Evolutionary conservation across 2,113 vertebrate genomes (phyloP), one percentile per base, ranked within the genome.

Genomic region (Pluvialis apricaria): DNA sequence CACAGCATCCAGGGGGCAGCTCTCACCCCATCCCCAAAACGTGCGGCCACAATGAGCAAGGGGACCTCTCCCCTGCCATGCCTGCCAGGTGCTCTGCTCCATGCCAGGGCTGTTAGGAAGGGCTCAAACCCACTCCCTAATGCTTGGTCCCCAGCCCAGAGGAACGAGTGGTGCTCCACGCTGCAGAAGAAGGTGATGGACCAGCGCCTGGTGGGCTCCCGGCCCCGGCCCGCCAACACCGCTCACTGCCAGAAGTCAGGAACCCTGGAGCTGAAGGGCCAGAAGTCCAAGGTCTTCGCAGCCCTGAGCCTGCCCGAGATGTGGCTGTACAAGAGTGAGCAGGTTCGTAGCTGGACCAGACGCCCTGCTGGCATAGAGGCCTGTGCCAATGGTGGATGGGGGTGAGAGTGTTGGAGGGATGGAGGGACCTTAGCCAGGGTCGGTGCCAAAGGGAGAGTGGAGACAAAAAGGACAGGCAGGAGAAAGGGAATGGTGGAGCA

Each of bases 271-370:
- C 97, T 99, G 54, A 99, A 99, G 52, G 99, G 99, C 58, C 99
- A 98, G 82, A 99, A 99, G 88, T 99, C 99, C 95, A 99, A 98
- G 96, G 98, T 99, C 28, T 99, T 99, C 3, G 97, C 98, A 12
- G 98, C 98, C 79, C 98, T 99, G 96, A 98, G 95, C 96, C 98
- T 98, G 2, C 99, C 99, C 5, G 98, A 99, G 97, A 98, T 99
- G 97, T 99, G 99, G 96, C 93, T 99, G n/a, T 98, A 99, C 98
- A 99, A 99, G 98, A 99, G 98, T 2, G 99, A 99, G 57, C 99
- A 99, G 99, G 99, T 99, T 95, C 20, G 97, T 79, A 57, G 36
- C 51, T 16, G 8, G 34, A 38, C 1, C 42, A 70, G 40, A 26
- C 34, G 49, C 29, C 6, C 3, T 0, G 0, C 25, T 51, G 72